A percentile compares a stretch with the other conserved stretches of the same genome.
Conservation (phyloP, 23 tunicate species). For the Oikopleura dioica region DNA sequence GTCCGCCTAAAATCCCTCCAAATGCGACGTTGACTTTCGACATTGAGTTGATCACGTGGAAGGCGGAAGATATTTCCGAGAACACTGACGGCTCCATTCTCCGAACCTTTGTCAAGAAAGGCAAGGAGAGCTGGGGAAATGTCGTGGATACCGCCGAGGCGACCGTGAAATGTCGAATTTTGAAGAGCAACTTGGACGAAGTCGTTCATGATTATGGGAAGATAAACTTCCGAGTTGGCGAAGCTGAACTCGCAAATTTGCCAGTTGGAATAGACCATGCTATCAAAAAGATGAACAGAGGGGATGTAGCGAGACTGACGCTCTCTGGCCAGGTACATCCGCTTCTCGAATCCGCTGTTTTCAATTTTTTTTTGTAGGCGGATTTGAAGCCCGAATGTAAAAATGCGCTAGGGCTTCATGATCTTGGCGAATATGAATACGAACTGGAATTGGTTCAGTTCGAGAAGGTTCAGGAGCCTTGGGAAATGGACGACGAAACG, state of each 20-base stretch:
- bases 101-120: neutral
- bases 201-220: constrained; percentile 29
- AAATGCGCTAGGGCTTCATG: neutral
- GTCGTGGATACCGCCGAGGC: neutral
- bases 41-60: constrained; percentile 63
- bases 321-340: neutral
- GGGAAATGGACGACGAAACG: constrained; percentile 87
- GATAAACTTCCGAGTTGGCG: constrained; percentile 36
- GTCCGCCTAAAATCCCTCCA: constrained; percentile 73
- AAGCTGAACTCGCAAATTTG: constrained; percentile 20
- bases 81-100: neutral
- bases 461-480: constrained; percentile 45
- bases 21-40: constrained; percentile 47
- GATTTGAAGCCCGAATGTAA: neutral
- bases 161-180: neutral
- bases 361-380: neutral
- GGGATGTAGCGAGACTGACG: constrained; percentile 24
- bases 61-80: constrained; percentile 21
- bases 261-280: constrained; percentile 22
- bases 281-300: constrained; percentile 39
- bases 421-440: neutral
- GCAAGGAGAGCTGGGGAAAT: neutral
- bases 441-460: constrained; percentile 27
- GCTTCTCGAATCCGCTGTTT: neutral
- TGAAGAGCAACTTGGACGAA: constrained; percentile 15